A percentile compares a stretch with the other conserved stretches of the same genome.
These are phyloP conservation scores for Quadroppia sp. DNA, from an alignment of 2,888 invertebrate genomes.

Conservation along the genomic window DNA sequence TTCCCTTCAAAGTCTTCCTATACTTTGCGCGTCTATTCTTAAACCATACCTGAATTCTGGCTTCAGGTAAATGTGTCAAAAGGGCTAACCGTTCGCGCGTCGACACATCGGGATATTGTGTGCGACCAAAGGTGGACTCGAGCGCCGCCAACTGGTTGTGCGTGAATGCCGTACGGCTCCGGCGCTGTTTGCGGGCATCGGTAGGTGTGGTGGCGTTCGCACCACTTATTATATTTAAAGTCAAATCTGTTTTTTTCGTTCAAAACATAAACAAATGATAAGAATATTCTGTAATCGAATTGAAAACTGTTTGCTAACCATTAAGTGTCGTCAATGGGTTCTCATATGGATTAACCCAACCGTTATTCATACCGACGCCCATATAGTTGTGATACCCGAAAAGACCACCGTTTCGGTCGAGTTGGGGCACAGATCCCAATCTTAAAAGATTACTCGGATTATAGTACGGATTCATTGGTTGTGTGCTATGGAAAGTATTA, in stretches of 20 bases:
- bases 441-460: conserved; percentile 12
- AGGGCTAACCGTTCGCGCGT: conserved; percentile 55
- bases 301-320: not conserved
- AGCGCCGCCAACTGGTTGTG: conserved; percentile 55
- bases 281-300: not conserved
- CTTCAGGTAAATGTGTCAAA: conserved; percentile 56
- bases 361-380: conserved; percentile 13
- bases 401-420: conserved; percentile 15
- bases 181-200: conserved; percentile 53
- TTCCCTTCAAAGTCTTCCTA: conserved; percentile 53
- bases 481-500: not conserved
- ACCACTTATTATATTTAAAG: conserved; percentile 21
- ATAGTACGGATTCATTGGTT: conserved; percentile 26
- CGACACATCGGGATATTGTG: conserved; percentile 57
- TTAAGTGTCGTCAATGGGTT: conserved; percentile 14
- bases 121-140: conserved; percentile 55
- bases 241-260: not conserved
- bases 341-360: conserved; percentile 27
- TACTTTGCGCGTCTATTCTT: conserved; percentile 56
- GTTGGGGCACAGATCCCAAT: conserved; percentile 12
- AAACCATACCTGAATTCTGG: conserved; percentile 58
- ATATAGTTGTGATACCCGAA: conserved; percentile 31
- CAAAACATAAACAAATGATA: not conserved
- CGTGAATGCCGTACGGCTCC: conserved; percentile 56
- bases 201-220: not conserved